A percentile compares a stretch with the other conserved stretches of the same genome.
phyloP scores from a whole-genome alignment of 2,888 invertebrate species.

The Diarsia dahlii region DNA sequence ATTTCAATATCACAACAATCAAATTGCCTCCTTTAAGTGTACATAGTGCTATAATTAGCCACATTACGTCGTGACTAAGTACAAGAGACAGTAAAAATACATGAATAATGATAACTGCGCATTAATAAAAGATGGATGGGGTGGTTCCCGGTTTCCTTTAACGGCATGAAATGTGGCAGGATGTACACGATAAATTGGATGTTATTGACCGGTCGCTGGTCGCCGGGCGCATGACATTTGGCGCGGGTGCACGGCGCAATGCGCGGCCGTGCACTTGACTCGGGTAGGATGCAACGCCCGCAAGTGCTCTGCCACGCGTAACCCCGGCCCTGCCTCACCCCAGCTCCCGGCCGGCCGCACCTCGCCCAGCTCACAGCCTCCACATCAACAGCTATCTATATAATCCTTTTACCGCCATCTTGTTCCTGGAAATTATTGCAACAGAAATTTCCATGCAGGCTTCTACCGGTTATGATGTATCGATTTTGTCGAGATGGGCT shows the following conservation, averaged over 20 bases:
- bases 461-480: constrained; percentile 25
- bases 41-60: constrained; percentile 11
- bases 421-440: constrained; percentile 65
- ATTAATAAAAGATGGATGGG: constrained; percentile 18
- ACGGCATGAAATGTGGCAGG: constrained; percentile 39
- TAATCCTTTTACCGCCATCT: constrained; percentile 74
- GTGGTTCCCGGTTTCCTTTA: constrained; percentile 10
- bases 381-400: constrained; percentile 61
- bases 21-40: not conserved
- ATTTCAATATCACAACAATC: constrained; percentile 29
- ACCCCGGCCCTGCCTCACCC: constrained; percentile 71
- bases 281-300: constrained; percentile 85
- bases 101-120: constrained; percentile 13
- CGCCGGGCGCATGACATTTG: constrained; percentile 80
- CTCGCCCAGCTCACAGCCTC: constrained; percentile 63
- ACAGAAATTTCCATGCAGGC: constrained; percentile 50
- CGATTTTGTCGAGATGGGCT: constrained; percentile 12
- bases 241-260: constrained; percentile 82
- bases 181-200: constrained; percentile 51
- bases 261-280: constrained; percentile 88
- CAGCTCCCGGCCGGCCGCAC: constrained; percentile 49
- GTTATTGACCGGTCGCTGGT: constrained; percentile 84
- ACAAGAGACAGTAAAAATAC: not conserved
- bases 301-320: constrained; percentile 74
- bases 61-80: constrained; percentile 11